Evolutionary conservation across 1,140 invertebrate genomes (phyloP), one percentile per base, ranked within the genome.

Genomic region (Drosophila burlai): DNA sequence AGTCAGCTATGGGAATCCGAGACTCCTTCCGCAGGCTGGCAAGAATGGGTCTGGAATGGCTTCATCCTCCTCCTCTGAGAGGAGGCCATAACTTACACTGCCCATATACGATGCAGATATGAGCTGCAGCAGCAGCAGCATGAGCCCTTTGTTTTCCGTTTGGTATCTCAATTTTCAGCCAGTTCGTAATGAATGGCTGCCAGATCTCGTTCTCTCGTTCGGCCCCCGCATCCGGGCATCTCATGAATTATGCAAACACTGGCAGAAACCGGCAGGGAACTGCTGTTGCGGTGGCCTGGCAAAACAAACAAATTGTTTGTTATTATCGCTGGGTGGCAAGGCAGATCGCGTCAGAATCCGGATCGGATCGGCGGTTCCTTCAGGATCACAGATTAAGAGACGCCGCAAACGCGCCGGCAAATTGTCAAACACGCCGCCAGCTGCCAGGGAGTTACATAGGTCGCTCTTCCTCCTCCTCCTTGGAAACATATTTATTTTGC

Each of bases 221-320:
- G 36, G 57, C 49, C 52, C 55, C 68, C 49, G 40, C 62, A 69
- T 77, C 63, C 76, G 55, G 47, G 73, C 71, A 74, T 26, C 59
- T 66, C 54, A 57, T 57, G 54, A 57, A 57, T 57, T 57, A 57
- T 68, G 75, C 73, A 77, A 57, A 57, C 54, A 76, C 72, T 42
- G 63, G 43, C 43, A 34, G 31, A 36, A 18, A 38, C 9, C 4
- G 43, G 42, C 29, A 49, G 31, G 45, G 42, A 49, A 71, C 49
- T 54, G 36, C 10, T 42, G 67, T 21, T 42, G 40, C 46, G 45
- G 55, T 45, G 54, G 49, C 21, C 36, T 26, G 52, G 69, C 54
- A 50, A 66, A 77, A 75, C 72, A 75, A 73, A 76, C 74, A 76
- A 76, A 76, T 76, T 76, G 74, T 76, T 76, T 76, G 74, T 76